These are phyloP conservation scores for Notarius quadriscutis DNA, from an alignment of 2,113 vertebrate genomes.

Conservation along the genomic window DNA sequence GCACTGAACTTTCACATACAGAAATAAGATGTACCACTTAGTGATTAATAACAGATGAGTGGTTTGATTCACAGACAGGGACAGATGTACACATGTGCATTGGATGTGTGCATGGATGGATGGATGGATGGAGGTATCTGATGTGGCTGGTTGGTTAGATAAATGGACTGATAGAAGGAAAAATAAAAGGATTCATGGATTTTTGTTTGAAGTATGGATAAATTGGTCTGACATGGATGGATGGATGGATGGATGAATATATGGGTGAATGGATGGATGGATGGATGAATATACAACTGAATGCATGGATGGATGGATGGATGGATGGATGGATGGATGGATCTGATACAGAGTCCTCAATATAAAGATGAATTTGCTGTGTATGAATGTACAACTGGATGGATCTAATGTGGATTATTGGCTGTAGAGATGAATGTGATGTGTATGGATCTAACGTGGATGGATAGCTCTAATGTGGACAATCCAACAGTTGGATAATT, in stretches of 20 bases:
- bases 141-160: background rate
- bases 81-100: background rate
- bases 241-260: background rate
- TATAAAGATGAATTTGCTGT: background rate
- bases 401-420: background rate
- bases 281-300: background rate
- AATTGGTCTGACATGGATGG: background rate
- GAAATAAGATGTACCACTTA: background rate
- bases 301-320: background rate
- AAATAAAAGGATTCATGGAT: background rate
- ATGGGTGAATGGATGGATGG: background rate
- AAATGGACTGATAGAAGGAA: background rate
- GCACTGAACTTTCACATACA: background rate
- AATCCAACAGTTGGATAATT: background rate
- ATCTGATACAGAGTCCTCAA: background rate
- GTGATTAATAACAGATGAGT: background rate
- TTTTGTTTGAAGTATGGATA: background rate
- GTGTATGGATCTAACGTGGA: background rate
- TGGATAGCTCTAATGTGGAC: background rate
- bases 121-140: background rate
- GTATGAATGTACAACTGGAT: background rate
- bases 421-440: background rate
- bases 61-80: background rate
- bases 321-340: background rate
- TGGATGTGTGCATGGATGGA: background rate